Percentiles rank a stretch among this genome's conserved stretches.
Conservation (phyloP, 2,797 vertebrate species). For the Pangasius sanitwongsei region DNA sequence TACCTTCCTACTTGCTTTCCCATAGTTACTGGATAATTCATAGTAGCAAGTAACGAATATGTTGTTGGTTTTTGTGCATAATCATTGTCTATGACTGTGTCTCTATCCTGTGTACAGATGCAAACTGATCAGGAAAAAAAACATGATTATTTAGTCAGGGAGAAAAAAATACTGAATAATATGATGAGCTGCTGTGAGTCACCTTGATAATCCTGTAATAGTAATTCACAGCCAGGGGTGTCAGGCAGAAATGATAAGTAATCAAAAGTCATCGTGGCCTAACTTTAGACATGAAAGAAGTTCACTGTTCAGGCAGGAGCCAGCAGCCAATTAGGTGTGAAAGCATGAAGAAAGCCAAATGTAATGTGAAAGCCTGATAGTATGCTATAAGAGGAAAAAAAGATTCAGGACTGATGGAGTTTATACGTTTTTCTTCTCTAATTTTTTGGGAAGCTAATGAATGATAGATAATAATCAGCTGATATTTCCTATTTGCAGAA, state of each 20-base stretch:
- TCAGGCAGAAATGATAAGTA: not conserved
- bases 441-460: not conserved
- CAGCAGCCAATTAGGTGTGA: constrained; percentile 17
- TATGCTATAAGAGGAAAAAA: not conserved
- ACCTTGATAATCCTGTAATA: not conserved
- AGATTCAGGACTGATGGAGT: not conserved
- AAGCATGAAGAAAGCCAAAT: not conserved
- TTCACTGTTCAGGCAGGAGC: not conserved
- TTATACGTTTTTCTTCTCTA: not conserved
- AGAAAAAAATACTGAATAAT: not conserved
- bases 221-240: not conserved
- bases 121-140: not conserved
- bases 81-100: not conserved
- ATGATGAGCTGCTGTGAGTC: not conserved
- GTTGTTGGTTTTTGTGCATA: not conserved
- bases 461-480: not conserved
- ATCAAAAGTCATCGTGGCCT: constrained; percentile 3
- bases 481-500: not conserved
- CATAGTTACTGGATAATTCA: not conserved
- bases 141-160: not conserved
- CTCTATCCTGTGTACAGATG: not conserved
- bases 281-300: constrained; percentile 14
- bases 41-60: not conserved
- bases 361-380: not conserved
- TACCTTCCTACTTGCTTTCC: not conserved